phyloP scores from a whole-genome alignment of 2,888 invertebrate species.

The Drosophila mettleri region DNA sequence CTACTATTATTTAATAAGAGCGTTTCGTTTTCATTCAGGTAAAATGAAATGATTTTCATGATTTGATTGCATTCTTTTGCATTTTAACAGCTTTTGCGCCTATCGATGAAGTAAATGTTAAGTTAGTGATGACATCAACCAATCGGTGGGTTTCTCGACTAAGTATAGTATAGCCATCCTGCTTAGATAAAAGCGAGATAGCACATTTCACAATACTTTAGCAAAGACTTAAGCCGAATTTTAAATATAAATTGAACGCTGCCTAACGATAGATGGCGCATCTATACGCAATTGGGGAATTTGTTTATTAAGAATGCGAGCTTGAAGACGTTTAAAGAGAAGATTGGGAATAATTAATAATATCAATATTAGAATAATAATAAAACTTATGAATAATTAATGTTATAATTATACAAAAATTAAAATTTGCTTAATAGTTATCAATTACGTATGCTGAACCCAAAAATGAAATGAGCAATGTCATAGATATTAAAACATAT shows the following conservation, averaged over 20 bases:
- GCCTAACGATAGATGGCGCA: slow-evolving; percentile 32
- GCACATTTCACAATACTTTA: not conserved
- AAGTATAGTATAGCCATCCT: slow-evolving; percentile 10
- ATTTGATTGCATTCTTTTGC: not conserved
- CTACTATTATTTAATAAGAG: too few relatives aligned
- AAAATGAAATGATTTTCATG: not conserved
- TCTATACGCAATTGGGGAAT: not conserved
- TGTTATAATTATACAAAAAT: too few relatives aligned
- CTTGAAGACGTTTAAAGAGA: not conserved
- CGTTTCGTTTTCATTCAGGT: too few relatives aligned
- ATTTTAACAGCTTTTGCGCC: not conserved
- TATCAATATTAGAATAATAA: too few relatives aligned
- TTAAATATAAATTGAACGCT: not conserved
- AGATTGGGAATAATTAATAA: too few relatives aligned
- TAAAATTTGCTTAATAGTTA: too few relatives aligned
- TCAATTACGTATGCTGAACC: too few relatives aligned
- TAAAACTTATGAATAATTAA: too few relatives aligned
- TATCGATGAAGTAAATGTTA: not conserved
- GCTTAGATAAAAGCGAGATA: slow-evolving; percentile 23
- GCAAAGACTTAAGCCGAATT: slow-evolving; percentile 16
- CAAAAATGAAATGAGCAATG: too few relatives aligned
- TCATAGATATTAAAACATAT: too few relatives aligned
- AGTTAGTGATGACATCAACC: slow-evolving; percentile 33
- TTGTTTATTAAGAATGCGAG: not conserved
- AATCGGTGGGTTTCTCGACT: not conserved